Conservation (phyloP, 23 tunicate species). For the Aplidium turbinatum region DNA sequence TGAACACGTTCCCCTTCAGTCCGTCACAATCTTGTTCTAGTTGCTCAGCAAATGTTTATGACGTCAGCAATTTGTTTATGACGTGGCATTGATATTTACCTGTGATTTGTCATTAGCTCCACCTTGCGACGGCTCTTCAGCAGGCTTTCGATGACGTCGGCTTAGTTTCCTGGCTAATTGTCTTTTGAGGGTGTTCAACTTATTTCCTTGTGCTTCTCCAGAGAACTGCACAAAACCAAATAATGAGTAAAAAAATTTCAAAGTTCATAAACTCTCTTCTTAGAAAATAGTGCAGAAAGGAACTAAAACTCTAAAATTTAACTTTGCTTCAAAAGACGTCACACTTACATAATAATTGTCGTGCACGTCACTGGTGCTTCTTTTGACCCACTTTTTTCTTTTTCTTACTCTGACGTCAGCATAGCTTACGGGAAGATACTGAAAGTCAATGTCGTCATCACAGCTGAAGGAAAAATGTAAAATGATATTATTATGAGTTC, state of each 20-base stretch:
- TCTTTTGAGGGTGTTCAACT: background rate
- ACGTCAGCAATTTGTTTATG: too few relatives aligned
- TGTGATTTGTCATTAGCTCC: background rate
- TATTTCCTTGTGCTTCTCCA: background rate
- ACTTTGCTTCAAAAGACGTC: background rate
- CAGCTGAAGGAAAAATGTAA: background rate
- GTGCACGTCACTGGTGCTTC: constrained; percentile 10
- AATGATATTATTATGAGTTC: too few relatives aligned
- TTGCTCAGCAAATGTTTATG: background rate
- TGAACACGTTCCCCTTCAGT: too few relatives aligned
- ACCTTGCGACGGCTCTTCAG: constrained; percentile 8
- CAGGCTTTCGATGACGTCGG: background rate
- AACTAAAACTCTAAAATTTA: too few relatives aligned
- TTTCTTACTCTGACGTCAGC: constrained; percentile 20
- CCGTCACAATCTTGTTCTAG: background rate
- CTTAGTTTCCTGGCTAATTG: constrained; percentile 9
- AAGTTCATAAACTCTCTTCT: too few relatives aligned
- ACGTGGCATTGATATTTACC: background rate
- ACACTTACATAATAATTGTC: constrained; percentile 23
- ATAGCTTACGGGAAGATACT: constrained; percentile 29
- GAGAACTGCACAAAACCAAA: constrained; percentile 23
- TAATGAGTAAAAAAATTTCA: too few relatives aligned
- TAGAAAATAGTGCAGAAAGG: too few relatives aligned
- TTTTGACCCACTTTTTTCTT: constrained; percentile 17
- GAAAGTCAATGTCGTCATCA: constrained; percentile 10